Evolutionary conservation across 2,113 vertebrate species (phyloP), one percentile per base, ranked within the genome.

Genomic region (Phoxinus phoxinus): DNA sequence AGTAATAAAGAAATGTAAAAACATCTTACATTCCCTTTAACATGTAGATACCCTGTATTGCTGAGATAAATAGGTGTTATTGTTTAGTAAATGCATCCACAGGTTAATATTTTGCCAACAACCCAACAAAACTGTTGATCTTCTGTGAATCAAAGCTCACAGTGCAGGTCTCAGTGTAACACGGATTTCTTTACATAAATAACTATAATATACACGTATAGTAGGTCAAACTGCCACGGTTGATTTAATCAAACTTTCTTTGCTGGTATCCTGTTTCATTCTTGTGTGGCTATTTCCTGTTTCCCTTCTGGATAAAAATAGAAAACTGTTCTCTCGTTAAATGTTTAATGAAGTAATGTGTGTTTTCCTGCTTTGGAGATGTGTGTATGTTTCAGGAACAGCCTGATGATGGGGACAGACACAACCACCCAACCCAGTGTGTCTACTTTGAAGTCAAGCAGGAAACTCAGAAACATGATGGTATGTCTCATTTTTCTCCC

Each of bases 211-310:
- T 56, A 56, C 19, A 37, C 1, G 4, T 69, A 19, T 35, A 37
- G 65, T 35, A 35, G 7, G 65, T 21, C 32, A 69, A 21, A 13
- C 35, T 44, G 69, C 3, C 46, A 25, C 1, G 2, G 17, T 32
- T 19, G 2, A 17, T 44, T 63, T 80, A 9, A 63, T 63, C 23
- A 3, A 27, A 63, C n/a, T 27, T 61, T 46, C n/a, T 46, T 9
- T 7, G 15, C 9, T 27, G 25, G 80, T 69, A 69, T 53, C 41
- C 59, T 53, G 27, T 32, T 81, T 69, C n/a, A n/a, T 48, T 13
- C 12, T n/a, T 81, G 10, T 30, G 27, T 46, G 17, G 25, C 27
- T 67, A 69, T 32, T 53, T 81, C 80, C 80, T 69, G 80, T 69
- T 81, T 81, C 61, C 44, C 21, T 6, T 32, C 44, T 32, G 25